Percentiles rank a stretch among this genome's conserved stretches.
These are phyloP conservation scores for Rhodophaea formosa DNA, from an alignment of 2,888 invertebrate species.

Conservation along the genomic window DNA sequence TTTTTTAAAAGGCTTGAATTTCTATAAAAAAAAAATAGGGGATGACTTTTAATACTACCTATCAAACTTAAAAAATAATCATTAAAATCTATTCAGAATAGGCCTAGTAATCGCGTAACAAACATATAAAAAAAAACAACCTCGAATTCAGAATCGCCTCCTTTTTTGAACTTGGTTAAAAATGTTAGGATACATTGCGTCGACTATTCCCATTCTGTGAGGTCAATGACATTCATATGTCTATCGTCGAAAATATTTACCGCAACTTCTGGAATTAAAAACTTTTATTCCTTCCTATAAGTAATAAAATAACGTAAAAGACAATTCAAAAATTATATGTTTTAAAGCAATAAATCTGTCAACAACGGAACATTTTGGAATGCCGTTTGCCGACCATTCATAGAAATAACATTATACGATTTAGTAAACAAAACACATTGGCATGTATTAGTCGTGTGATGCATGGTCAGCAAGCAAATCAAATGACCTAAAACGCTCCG, in stretches of 20 bases:
- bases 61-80: too few species aligned
- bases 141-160: too few species aligned
- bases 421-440: constrained; percentile 53
- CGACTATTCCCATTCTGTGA: constrained; percentile 31
- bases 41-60: too few species aligned
- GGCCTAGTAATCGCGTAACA: too few species aligned
- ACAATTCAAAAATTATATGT: background rate
- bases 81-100: too few species aligned
- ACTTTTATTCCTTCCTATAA: background rate
- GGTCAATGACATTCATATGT: constrained; percentile 30
- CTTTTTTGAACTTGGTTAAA: too few species aligned
- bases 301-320: background rate
- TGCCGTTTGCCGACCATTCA: constrained; percentile 23
- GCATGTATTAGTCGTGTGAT: constrained; percentile 38
- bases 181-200: constrained; percentile 32
- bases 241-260: constrained; percentile 23
- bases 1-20: too few species aligned
- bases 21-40: too few species aligned
- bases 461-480: constrained; percentile 59
- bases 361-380: constrained; percentile 3
- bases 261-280: constrained; percentile 6
- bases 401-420: constrained; percentile 27
- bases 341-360: constrained; percentile 10
- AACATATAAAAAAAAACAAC: too few species aligned
- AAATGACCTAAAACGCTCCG: constrained; percentile 65